A percentile compares a stretch with the other conserved stretches of the same genome.
Evolutionary conservation across 2,888 invertebrate species (phyloP).

Genomic region (Drosophila multiciliata): DNA sequence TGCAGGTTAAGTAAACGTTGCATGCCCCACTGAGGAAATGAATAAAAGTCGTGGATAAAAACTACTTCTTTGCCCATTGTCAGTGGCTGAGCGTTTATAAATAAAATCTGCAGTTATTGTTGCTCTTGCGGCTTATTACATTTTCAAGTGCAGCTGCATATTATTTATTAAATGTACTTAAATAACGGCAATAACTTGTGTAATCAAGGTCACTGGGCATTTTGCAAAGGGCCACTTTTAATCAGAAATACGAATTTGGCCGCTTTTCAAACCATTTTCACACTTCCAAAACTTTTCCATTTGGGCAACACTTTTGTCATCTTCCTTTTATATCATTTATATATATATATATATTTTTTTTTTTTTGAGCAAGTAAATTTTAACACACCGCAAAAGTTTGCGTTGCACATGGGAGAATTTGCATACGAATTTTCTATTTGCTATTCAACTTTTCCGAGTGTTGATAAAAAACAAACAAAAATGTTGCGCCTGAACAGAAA

Average conservation of each 20-base stretch:
- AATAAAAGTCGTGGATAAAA: conserved; percentile 43
- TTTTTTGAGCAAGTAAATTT: conserved; percentile 43
- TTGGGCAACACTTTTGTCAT: conserved; percentile 37
- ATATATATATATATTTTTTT: neutral
- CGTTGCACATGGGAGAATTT: conserved; percentile 63
- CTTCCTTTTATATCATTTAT: conserved; percentile 20
- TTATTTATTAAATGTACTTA: conserved; percentile 57
- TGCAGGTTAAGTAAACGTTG: conserved; percentile 53
- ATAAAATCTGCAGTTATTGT: conserved; percentile 19
- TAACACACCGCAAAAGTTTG: conserved; percentile 59
- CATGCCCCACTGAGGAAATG: conserved; percentile 38
- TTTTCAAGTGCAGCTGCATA: conserved; percentile 64
- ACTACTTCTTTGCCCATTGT: conserved; percentile 8
- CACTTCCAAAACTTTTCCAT: conserved; percentile 49
- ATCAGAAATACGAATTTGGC: conserved; percentile 51
- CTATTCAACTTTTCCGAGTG: conserved; percentile 62
- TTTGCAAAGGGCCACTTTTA: conserved; percentile 33
- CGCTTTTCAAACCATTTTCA: conserved; percentile 40
- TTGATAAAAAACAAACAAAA: conserved; percentile 37
- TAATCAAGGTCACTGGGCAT: conserved; percentile 25
- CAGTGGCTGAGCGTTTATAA: conserved; percentile 13
- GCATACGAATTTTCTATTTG: conserved; percentile 76
- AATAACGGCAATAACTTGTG: conserved; percentile 27
- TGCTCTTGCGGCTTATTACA: conserved; percentile 62
- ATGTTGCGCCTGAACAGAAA: conserved; percentile 41